A percentile compares a stretch with the other conserved stretches of the same genome.
Conservation (phyloP, 2,113 vertebrate genomes). For the Callocephalon fimbriatum region DNA sequence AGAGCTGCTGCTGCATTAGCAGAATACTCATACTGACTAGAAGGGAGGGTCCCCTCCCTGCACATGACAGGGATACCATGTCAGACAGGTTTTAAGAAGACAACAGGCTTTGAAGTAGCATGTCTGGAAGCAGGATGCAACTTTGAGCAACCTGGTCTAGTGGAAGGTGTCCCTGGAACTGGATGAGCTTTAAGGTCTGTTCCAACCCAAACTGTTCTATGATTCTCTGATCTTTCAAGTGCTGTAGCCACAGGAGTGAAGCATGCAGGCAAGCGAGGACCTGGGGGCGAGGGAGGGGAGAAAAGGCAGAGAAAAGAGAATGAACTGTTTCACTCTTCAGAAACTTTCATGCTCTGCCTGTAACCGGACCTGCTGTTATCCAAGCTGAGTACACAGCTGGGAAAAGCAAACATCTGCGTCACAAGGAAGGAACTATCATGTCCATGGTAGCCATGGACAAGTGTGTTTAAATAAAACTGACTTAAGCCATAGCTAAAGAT, state of each 20-base stretch:
- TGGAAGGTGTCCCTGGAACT: neutral
- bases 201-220: neutral
- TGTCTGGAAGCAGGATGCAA: neutral
- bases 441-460: neutral
- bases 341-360: neutral
- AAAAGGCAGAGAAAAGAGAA: neutral
- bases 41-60: too few species aligned
- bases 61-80: too few species aligned
- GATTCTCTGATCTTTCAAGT: neutral
- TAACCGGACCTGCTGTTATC: neutral
- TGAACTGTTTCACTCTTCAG: neutral
- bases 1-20: too few species aligned
- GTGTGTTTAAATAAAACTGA: neutral
- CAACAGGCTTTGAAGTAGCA: neutral
- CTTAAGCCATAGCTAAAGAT: neutral
- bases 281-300: neutral
- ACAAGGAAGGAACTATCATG: neutral
- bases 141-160: neutral
- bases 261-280: accelerated
- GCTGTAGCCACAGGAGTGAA: neutral
- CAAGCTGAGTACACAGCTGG: neutral
- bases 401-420: neutral
- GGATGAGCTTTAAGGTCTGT: too few species aligned
- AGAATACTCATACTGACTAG: too few species aligned
- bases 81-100: neutral